Evolutionary conservation across 2,888 invertebrate species (phyloP), one percentile per base, ranked within the genome.

Genomic region (Meandrusa payeni): DNA sequence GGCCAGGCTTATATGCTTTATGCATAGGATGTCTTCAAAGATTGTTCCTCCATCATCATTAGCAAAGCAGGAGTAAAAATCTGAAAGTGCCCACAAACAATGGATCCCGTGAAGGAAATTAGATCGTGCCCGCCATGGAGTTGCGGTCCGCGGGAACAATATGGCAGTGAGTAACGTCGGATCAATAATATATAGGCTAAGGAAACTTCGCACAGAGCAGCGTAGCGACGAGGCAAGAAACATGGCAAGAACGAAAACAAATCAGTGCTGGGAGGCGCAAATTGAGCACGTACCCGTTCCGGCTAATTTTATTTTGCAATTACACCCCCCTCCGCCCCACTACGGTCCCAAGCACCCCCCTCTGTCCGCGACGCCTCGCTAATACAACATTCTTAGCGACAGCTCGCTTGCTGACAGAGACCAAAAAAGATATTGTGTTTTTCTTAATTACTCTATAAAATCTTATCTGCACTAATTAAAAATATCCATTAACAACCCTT

Each of bases 221-320:
- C 60, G 52, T 51, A 55, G 54, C 49, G 42, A 51, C 49, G 50
- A 53, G 52, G 50, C 43, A 46, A 54, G 54, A 48, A 70, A 67
- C 76, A 73, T 67, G 74, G 70, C 69, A 66, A 73, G 76, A 74
- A 64, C 74, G 81, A 83, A 87, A 86, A 86, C 87, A 87, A 87
- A 87, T 87, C 87, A 85, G 83, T 71, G 80, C 76, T 61, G 81
- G 83, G 83, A 81, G 85, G 85, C 85, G 82, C 80, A 85, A 87
- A 86, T 87, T 86, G 86, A 83, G 85, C 86, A 87, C 87, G 87
- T 87, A 86, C 81, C 86, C 81, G 82, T 85, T 85, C 83, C 69
- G 78, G 85, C 87, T 87, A 87, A 87, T 87, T 87, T 87, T 87
- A 87, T 87, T 87, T 87, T 85, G 87, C 87, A 87, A 87, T 87